A percentile compares a stretch with the other conserved stretches of the same genome.
Evolutionary conservation across 2,113 vertebrate genomes (phyloP).

Genomic region (Vulpes ferrilata): DNA sequence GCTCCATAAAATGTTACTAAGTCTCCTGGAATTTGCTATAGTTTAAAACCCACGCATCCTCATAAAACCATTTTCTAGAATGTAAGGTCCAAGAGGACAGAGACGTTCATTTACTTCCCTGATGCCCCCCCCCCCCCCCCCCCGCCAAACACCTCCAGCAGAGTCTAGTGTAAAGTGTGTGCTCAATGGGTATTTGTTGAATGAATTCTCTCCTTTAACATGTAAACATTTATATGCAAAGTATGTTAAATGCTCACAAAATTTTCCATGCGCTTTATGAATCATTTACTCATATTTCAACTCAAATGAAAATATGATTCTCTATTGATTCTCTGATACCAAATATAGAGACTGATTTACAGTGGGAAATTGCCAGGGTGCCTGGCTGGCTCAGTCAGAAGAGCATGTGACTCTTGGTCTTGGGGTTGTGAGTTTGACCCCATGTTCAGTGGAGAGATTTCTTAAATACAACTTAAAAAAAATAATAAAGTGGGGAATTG

Average conservation of each 20-base stretch:
- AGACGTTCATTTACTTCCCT: neutral
- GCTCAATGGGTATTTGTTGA: neutral
- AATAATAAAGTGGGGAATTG: conserved; percentile 12
- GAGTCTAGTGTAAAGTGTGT: no score
- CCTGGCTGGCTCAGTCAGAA: neutral
- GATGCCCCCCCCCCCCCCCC: neutral
- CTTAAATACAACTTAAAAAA: neutral
- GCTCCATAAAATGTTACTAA: neutral
- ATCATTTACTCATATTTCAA: conserved; percentile 39
- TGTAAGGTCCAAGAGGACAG: neutral
- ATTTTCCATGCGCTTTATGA: neutral
- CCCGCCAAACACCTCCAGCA: neutral
- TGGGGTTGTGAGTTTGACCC: neutral
- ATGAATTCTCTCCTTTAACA: neutral
- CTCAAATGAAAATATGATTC: conserved; percentile 36
- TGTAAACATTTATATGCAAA: neutral
- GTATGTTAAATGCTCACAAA: neutral
- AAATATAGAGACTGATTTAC: conserved; percentile 6
- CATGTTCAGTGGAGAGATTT: neutral
- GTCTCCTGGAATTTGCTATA: neutral
- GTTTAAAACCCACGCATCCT: neutral
- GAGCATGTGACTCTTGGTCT: neutral
- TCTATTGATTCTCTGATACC: neutral
- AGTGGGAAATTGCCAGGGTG: neutral
- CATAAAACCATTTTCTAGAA: neutral